Base-by-base conservation (phyloP, 1,140 invertebrate genomes). In the Hylyphantes graminicola region DNA sequence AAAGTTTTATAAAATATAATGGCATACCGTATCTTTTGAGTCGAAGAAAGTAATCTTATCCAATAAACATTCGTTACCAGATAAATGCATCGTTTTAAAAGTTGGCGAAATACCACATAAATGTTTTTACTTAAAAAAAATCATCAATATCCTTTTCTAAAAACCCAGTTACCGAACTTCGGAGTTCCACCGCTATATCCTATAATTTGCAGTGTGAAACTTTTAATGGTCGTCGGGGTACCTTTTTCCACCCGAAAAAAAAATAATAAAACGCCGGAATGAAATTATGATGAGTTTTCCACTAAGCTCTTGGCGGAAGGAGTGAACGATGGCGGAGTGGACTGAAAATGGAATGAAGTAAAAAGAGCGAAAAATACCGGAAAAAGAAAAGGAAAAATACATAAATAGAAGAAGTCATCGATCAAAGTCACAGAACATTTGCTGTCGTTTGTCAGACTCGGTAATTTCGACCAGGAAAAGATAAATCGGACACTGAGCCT, bases 201-300 rank as follows among this genome's bases (percentile, higher is more conserved):
- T 35, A 35, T 10, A 67, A 48, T 54, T 63, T 51, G 15, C 48
- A 55, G 61, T 54, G 35, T 78, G 67, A 78, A 67, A 55, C 35
- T 78, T 78, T 67, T 78, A 78, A 78, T 65, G 51, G n/a, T 54
- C 12, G 13, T 6, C n/a, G 35, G 54, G 48, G 13, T 64, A 54
- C n/a, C 61, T 35, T 35, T 35, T 35, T 35, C 35, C 35, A 35
- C 35, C 35, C 1, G 35, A 35, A 35, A 35, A 35, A 35, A 35
- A 35, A n/a, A n/a, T n/a, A n/a, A 35, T 35, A 35, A 35, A 35
- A 35, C 35, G 35, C 5, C 8, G 21, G 6, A 8, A 63, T 10
- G 74, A 76, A 78, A 78, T 78, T 78, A 67, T 78, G 76, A 67
- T 78, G 76, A 78, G 63, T 78, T 78, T 78, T 67, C 61, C 75